phyloP scores from a whole-genome alignment of 35 echinoderm and acorn worm genomes.

The Holothuria glaberrima region DNA sequence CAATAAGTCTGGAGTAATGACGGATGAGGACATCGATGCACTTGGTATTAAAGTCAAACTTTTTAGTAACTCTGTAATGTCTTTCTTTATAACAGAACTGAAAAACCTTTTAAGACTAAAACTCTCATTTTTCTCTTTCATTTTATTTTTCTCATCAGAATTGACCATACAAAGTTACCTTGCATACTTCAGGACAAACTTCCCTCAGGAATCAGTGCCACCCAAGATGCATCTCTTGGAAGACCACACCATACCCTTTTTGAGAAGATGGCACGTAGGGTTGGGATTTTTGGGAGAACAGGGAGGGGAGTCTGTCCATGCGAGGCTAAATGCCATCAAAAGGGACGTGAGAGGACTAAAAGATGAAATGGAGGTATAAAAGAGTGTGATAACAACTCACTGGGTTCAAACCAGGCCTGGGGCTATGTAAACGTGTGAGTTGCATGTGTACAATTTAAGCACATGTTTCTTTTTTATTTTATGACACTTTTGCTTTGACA shows the following conservation, averaged over 20 bases:
- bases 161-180: conserved; percentile 38
- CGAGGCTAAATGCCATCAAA: conserved; percentile 40
- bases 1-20: not conserved
- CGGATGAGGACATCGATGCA: conserved; percentile 35
- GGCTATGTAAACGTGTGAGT: not conserved
- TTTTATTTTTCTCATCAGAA: conserved; percentile 59
- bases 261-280: conserved; percentile 36
- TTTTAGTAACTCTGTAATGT: not conserved
- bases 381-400: conserved; percentile 28
- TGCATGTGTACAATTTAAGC: not conserved
- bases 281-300: conserved; percentile 59
- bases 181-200: conserved; percentile 35
- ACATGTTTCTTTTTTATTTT: not conserved
- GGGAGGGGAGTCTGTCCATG: conserved; percentile 65
- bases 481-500: not conserved
- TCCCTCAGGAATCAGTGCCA: conserved; percentile 44
- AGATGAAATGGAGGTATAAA: conserved; percentile 22
- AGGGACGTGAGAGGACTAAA: conserved; percentile 29
- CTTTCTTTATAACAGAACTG: not conserved
- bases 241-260: conserved; percentile 49
- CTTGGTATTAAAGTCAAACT: not conserved
- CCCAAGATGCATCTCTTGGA: conserved; percentile 80
- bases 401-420: conserved; percentile 23
- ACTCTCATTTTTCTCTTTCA: not conserved
- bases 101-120: not conserved